Percentiles rank a stretch among this genome's conserved stretches.
phyloP scores from a whole-genome alignment of 1,140 invertebrate genomes.

The Bicyclus anynana region DNA sequence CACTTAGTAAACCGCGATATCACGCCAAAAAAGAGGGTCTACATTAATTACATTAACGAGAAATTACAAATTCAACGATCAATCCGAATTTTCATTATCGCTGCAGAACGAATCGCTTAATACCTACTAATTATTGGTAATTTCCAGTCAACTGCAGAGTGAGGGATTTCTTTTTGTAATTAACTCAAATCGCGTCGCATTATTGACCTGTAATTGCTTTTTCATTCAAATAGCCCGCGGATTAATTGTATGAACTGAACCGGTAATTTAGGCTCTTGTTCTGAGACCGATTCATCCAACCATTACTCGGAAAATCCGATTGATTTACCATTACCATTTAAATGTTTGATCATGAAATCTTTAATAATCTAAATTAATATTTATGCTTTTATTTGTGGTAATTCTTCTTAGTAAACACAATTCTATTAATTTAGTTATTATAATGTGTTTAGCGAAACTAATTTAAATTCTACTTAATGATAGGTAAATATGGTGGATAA shows the following conservation, averaged over 20 bases:
- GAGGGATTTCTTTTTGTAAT: slow-evolving; percentile 22
- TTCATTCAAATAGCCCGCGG: not conserved
- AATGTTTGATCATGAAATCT: too few species aligned
- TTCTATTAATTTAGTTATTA: too few species aligned
- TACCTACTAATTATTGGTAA: slow-evolving; percentile 17
- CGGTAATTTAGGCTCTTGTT: not conserved
- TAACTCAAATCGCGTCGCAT: slow-evolving; percentile 5
- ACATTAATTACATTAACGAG: slow-evolving; percentile 1
- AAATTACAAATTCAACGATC: slow-evolving; percentile 9
- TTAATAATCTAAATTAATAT: too few species aligned
- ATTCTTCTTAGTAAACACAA: too few species aligned
- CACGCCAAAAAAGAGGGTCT: not conserved
- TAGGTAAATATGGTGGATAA: too few species aligned
- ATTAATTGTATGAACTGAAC: not conserved
- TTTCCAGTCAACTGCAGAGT: slow-evolving; percentile 12
- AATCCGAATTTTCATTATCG: slow-evolving; percentile 6
- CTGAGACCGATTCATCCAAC: not conserved
- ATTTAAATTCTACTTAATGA: too few species aligned
- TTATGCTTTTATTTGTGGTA: too few species aligned
- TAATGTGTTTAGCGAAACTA: too few species aligned
- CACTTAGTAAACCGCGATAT: not conserved
- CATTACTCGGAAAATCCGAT: not conserved
- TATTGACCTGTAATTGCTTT: slow-evolving; percentile 1
- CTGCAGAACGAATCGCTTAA: slow-evolving; percentile 13
- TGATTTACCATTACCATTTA: too few species aligned